These are phyloP conservation scores for Triops longicaudatus DNA, from an alignment of 1,140 invertebrate genomes.

Conservation along the genomic window DNA sequence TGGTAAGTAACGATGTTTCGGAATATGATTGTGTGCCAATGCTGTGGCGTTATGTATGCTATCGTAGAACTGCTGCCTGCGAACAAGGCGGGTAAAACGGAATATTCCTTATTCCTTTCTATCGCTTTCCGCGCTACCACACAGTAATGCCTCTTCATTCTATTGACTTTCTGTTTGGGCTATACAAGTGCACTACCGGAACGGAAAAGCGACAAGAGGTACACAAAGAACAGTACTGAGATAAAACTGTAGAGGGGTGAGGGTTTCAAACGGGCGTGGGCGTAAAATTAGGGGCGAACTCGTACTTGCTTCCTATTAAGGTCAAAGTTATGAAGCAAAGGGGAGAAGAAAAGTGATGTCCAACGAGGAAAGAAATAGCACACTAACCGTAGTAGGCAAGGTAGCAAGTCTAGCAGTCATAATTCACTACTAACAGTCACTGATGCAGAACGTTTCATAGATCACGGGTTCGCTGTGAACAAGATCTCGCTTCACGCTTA, in stretches of 20 bases:
- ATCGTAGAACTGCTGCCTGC: neutral
- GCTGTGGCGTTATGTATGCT: neutral
- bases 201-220: neutral
- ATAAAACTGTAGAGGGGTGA: neutral
- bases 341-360: too few species aligned
- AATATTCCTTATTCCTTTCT: slow-evolving; percentile 9
- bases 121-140: neutral
- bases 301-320: neutral
- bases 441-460: neutral
- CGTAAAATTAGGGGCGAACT: neutral
- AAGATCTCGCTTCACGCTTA: neutral
- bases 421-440: too few species aligned
- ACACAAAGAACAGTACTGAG: neutral
- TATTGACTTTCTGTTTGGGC: slow-evolving; percentile 12
- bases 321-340: neutral
- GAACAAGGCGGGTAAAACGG: neutral
- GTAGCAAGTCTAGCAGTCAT: too few species aligned
- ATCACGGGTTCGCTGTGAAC: neutral
- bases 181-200: neutral
- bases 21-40: neutral
- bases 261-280: neutral
- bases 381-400: too few species aligned
- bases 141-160: neutral
- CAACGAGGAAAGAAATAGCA: too few species aligned
- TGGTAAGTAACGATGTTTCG: neutral